These are phyloP conservation scores for Microplitis mediator DNA, from an alignment of 1,140 invertebrate species.

Conservation along the genomic window DNA sequence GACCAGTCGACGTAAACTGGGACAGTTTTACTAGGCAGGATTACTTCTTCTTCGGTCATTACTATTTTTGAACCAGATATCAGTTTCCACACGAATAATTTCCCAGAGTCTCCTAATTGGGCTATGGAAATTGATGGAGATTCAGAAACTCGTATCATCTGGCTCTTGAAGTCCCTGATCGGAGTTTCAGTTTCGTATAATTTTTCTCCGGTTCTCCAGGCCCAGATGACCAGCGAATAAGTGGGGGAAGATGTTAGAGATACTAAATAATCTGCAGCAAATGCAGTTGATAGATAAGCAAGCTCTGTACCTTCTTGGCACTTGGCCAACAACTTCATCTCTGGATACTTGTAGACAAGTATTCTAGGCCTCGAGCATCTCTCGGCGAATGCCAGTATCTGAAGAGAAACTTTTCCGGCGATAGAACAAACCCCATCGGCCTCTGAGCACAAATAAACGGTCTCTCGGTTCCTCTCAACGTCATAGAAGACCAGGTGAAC, in stretches of 20 bases:
- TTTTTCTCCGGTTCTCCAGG: conserved; percentile 54
- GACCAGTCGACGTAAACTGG: conserved; percentile 46
- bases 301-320: conserved; percentile 36
- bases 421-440: conserved; percentile 49
- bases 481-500: conserved; percentile 51
- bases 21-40: conserved; percentile 32
- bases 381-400: conserved; percentile 51
- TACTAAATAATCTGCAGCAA: conserved; percentile 45
- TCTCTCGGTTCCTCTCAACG: conserved; percentile 32
- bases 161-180: conserved; percentile 43
- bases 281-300: conserved; percentile 48
- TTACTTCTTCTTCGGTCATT: conserved; percentile 35
- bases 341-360: conserved; percentile 48
- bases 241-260: conserved; percentile 46
- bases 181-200: conserved; percentile 36
- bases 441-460: conserved; percentile 38
- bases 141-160: conserved; percentile 38
- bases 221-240: conserved; percentile 52
- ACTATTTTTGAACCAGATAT: conserved; percentile 19
- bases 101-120: conserved; percentile 46
- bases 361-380: conserved; percentile 45
- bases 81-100: conserved; percentile 47
- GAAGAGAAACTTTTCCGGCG: conserved; percentile 40
- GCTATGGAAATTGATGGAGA: conserved; percentile 35
- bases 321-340: conserved; percentile 47